These are phyloP conservation scores for Acanthopagrus latus DNA, from an alignment of 2,797 vertebrate species.

Conservation along the genomic window DNA sequence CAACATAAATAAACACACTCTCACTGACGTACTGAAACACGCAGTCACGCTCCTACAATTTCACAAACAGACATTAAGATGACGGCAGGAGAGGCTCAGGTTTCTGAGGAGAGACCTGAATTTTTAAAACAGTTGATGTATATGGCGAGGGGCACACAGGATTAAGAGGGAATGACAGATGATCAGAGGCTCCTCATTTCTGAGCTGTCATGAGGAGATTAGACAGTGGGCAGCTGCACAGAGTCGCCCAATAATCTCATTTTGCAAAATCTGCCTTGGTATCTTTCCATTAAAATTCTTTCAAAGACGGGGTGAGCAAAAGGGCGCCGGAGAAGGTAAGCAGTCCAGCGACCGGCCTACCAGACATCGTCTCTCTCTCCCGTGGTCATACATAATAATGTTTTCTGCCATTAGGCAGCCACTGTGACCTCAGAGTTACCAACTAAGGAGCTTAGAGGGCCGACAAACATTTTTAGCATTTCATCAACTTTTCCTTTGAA, in stretches of 20 bases:
- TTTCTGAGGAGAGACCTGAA: slow-evolving; percentile 51
- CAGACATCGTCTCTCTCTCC: slow-evolving; percentile 49
- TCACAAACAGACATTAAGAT: slow-evolving; percentile 50
- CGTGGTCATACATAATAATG: slow-evolving; percentile 53
- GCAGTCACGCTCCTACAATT: slow-evolving; percentile 41
- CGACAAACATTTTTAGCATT: slow-evolving; percentile 70
- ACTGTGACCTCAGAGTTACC: slow-evolving; percentile 65
- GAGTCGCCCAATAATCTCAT: slow-evolving; percentile 69
- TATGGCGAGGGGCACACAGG: slow-evolving; percentile 53
- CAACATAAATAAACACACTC: slow-evolving; percentile 59
- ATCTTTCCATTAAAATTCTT: slow-evolving; percentile 78
- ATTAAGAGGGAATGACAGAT: slow-evolving; percentile 72
- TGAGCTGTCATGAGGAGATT: slow-evolving; percentile 73
- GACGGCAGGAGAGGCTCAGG: slow-evolving; percentile 36
- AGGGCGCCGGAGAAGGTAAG: slow-evolving; percentile 55
- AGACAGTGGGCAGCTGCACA: slow-evolving; percentile 67
- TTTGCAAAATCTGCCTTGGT: slow-evolving; percentile 70
- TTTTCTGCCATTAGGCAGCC: slow-evolving; percentile 64
- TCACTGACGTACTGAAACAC: slow-evolving; percentile 45
- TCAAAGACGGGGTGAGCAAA: slow-evolving; percentile 55
- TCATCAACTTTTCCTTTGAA: slow-evolving; percentile 78
- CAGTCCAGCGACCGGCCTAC: slow-evolving; percentile 42
- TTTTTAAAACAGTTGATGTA: slow-evolving; percentile 55
- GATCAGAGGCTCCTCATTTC: slow-evolving; percentile 73
- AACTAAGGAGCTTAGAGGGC: slow-evolving; percentile 77